Evolutionary conservation across 2,888 invertebrate genomes (phyloP).

Genomic region (Teleogryllus oceanicus): DNA sequence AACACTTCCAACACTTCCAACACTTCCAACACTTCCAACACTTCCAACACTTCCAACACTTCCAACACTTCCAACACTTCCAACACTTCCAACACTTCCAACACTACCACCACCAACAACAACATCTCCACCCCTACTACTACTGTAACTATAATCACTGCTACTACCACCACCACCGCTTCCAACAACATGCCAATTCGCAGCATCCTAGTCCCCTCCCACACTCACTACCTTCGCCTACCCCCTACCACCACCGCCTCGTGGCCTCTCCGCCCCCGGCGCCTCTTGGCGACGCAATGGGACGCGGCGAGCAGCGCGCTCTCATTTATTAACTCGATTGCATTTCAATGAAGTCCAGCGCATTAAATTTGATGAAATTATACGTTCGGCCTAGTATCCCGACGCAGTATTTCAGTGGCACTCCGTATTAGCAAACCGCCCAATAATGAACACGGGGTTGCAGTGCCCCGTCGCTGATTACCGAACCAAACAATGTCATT

Average conservation of each 20-base stretch:
- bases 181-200: no score
- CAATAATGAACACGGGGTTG: not conserved
- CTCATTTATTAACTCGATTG: constrained; percentile 18
- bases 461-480: not conserved
- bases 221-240: no score
- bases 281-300: constrained; percentile 1
- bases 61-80: no score
- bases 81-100: no score
- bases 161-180: no score
- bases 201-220: no score
- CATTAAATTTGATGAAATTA: constrained; percentile 18
- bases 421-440: constrained; percentile 9
- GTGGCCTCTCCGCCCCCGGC: not conserved
- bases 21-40: no score
- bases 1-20: no score
- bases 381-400: not conserved
- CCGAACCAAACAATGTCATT: constrained; percentile 9
- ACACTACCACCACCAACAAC: no score
- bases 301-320: not conserved
- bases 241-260: not conserved
- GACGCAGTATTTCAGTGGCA: not conserved
- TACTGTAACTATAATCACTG: no score
- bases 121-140: no score
- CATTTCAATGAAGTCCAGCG: constrained; percentile 2
- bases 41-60: no score